Evolutionary conservation across 1,140 invertebrate genomes (phyloP).

Genomic region (Aphis gossypii): DNA sequence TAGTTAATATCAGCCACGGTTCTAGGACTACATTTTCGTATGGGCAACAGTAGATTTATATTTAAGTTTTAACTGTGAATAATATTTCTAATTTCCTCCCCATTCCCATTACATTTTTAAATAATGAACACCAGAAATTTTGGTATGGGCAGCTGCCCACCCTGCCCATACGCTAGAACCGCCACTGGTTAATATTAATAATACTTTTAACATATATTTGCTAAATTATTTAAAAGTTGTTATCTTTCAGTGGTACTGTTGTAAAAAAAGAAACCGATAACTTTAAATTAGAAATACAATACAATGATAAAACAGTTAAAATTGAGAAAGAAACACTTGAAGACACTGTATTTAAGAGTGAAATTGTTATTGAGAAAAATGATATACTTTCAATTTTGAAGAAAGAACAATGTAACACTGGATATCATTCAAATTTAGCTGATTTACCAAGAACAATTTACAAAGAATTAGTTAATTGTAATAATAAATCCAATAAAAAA

Average conservation of each 20-base stretch:
- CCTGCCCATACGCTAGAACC: too few relatives aligned
- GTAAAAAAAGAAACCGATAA: background rate
- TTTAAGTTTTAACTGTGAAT: too few relatives aligned
- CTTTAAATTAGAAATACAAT: background rate
- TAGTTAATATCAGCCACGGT: too few relatives aligned
- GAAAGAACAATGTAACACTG: background rate
- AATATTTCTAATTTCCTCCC: too few relatives aligned
- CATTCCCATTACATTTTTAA: too few relatives aligned
- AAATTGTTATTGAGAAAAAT: constrained; percentile 11
- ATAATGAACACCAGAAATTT: too few relatives aligned
- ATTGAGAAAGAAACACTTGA: background rate
- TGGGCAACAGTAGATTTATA: too few relatives aligned
- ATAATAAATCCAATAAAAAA: background rate
- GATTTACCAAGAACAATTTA: background rate
- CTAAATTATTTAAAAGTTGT: background rate
- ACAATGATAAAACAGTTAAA: background rate
- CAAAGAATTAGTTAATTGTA: background rate
- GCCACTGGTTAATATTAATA: background rate
- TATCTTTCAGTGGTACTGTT: background rate
- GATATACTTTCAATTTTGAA: background rate
- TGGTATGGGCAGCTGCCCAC: too few relatives aligned
- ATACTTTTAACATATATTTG: background rate
- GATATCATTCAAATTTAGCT: background rate
- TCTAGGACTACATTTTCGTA: too few relatives aligned
- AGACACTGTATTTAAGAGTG: background rate